Conservation (phyloP, 2,113 vertebrate species). For the Chaetodon auriga region DNA sequence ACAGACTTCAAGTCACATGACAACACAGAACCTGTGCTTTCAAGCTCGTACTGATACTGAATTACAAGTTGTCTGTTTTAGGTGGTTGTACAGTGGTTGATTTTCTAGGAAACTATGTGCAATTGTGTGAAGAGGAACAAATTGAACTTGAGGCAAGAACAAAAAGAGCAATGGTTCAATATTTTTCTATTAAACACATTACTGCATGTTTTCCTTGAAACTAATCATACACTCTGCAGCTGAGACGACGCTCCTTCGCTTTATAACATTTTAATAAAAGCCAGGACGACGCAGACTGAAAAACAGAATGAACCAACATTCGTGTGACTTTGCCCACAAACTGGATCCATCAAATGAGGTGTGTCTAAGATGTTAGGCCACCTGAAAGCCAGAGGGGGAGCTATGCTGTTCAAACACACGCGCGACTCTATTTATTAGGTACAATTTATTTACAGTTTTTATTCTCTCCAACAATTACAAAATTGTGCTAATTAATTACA, state of each 20-base stretch:
- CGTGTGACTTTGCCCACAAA: constrained; percentile 1
- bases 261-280: background rate
- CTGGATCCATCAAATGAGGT: constrained; percentile 16
- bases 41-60: background rate
- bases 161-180: background rate
- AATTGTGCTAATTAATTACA: background rate
- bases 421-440: background rate
- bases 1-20: background rate
- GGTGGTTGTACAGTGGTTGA: background rate
- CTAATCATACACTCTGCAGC: background rate
- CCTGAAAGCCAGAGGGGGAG: constrained; percentile 64
- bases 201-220: background rate
- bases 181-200: background rate
- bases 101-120: background rate
- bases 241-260: background rate
- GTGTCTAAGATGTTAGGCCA: constrained; percentile 39
- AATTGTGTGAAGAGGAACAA: background rate
- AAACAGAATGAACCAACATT: background rate
- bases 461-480: background rate
- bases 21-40: background rate
- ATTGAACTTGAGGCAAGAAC: background rate
- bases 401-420: constrained; percentile 42
- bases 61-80: background rate
- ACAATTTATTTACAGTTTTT: constrained; percentile 14
- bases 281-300: background rate